phyloP scores from a whole-genome alignment of 2,113 vertebrate species.

The Benitochromis conjunctus region DNA sequence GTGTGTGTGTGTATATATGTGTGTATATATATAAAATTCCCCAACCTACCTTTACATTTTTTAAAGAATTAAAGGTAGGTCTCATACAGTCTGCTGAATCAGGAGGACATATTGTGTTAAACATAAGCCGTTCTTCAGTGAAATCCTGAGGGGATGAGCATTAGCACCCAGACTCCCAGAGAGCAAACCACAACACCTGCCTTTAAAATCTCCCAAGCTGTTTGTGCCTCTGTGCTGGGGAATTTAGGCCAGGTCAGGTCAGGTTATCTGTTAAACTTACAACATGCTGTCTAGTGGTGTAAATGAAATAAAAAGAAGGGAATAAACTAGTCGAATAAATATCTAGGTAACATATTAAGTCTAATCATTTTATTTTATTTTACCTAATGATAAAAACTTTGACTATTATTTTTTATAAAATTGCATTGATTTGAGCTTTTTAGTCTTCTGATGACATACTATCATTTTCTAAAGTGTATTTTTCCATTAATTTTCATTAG shows the following conservation, averaged over 20 bases:
- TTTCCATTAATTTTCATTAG: not conserved
- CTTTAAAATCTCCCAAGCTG: not conserved
- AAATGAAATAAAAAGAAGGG: not conserved
- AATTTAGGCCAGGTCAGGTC: not conserved
- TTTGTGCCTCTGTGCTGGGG: not conserved
- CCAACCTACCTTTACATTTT: too few species aligned
- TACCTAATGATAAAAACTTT: not conserved
- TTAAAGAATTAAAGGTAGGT: accelerated
- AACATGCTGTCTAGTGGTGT: not conserved
- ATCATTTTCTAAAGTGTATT: not conserved
- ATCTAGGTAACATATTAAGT: not conserved
- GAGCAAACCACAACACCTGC: not conserved
- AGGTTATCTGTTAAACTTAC: not conserved
- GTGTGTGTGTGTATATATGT: too few species aligned
- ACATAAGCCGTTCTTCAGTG: accelerated
- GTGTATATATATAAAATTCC: too few species aligned
- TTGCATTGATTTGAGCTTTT: not conserved
- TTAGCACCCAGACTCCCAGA: not conserved
- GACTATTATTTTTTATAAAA: accelerated
- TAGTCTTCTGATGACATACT: not conserved
- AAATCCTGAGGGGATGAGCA: not conserved
- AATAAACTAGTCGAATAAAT: not conserved
- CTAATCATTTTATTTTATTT: not conserved
- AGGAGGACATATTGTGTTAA: not conserved
- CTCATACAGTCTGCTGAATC: not conserved